Percentiles rank a stretch among this genome's conserved stretches.
phyloP scores from a whole-genome alignment of 2,113 vertebrate genomes.

The Takifugu bimaculatus region DNA sequence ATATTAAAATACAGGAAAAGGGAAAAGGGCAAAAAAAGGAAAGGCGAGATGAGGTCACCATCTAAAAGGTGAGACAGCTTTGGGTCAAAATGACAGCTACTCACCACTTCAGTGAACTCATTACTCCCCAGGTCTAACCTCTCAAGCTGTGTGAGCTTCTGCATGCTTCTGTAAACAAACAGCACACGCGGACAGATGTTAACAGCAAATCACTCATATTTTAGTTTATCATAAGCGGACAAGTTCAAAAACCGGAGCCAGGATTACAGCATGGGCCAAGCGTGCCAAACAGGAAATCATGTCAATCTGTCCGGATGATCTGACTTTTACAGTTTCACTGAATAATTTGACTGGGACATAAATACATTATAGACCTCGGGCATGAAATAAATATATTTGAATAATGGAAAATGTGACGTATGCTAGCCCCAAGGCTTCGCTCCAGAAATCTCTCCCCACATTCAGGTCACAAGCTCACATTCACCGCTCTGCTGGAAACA shows the following conservation, averaged over 20 bases:
- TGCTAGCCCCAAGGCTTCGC: slow-evolving; percentile 38
- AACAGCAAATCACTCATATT: background rate
- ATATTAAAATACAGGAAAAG: background rate
- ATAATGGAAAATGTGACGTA: slow-evolving; percentile 58
- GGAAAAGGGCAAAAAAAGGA: background rate
- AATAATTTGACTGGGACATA: slow-evolving; percentile 28
- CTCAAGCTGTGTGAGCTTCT: slow-evolving; percentile 94
- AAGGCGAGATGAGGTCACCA: slow-evolving; percentile 9
- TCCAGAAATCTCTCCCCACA: slow-evolving; percentile 34
- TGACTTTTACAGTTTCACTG: background rate
- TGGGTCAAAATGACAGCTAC: slow-evolving; percentile 45
- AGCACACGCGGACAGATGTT: slow-evolving; percentile 1
- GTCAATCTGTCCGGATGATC: background rate
- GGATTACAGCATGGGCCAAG: slow-evolving; percentile 3
- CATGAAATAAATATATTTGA: slow-evolving; percentile 45
- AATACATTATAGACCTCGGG: slow-evolving; percentile 28
- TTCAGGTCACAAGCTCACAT: slow-evolving; percentile 45
- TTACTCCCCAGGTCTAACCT: slow-evolving; percentile 98
- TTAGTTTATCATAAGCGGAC: background rate
- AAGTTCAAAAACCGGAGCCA: background rate
- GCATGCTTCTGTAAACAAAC: slow-evolving; percentile 86
- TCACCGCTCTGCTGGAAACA: slow-evolving; percentile 22
- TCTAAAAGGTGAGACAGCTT: slow-evolving; percentile 11
- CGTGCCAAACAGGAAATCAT: background rate
- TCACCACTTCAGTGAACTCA: slow-evolving; percentile 92